Percentiles rank a stretch among this genome's conserved stretches.
Conservation (phyloP, 1,140 invertebrate species). For the Hylyphantes graminicola region DNA sequence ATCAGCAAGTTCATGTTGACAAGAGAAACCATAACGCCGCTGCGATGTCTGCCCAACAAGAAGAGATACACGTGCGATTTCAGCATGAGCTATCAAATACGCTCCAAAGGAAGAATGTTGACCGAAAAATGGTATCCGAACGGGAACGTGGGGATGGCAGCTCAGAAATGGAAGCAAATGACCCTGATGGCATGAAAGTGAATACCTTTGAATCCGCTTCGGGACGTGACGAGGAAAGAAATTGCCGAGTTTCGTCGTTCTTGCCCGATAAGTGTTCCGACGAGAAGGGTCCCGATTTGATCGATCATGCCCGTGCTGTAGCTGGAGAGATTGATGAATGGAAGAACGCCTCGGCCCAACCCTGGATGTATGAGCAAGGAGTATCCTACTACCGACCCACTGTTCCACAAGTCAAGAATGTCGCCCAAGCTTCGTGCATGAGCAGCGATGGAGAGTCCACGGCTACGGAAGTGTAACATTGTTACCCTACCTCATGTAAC, state of each 20-base stretch:
- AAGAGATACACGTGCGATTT: slow-evolving; percentile 50
- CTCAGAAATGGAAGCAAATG: slow-evolving; percentile 59
- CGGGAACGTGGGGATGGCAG: slow-evolving; percentile 61
- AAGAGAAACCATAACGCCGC: slow-evolving; percentile 21
- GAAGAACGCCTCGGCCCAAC: slow-evolving; percentile 44
- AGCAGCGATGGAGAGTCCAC: slow-evolving; percentile 48
- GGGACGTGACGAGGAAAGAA: slow-evolving; percentile 45
- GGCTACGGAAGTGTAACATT: slow-evolving; percentile 52
- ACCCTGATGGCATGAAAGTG: slow-evolving; percentile 44
- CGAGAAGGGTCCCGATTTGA: slow-evolving; percentile 55
- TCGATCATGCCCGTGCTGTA: slow-evolving; percentile 54
- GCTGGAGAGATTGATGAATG: slow-evolving; percentile 55
- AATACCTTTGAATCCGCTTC: slow-evolving; percentile 12
- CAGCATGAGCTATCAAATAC: slow-evolving; percentile 58
- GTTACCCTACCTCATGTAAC: slow-evolving; percentile 51
- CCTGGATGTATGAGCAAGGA: slow-evolving; percentile 54
- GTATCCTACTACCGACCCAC: slow-evolving; percentile 32
- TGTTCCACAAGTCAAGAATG: slow-evolving; percentile 38
- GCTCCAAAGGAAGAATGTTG: slow-evolving; percentile 25
- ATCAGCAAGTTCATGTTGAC: slow-evolving; percentile 17
- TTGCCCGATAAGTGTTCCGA: slow-evolving; percentile 52
- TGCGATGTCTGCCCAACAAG: slow-evolving; percentile 25
- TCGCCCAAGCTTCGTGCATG: slow-evolving; percentile 50
- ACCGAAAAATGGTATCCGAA: slow-evolving; percentile 42
- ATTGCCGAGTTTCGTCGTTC: slow-evolving; percentile 42